Evolutionary conservation across 2,113 vertebrate species (phyloP).

Genomic region (Otocyon megalotis): DNA sequence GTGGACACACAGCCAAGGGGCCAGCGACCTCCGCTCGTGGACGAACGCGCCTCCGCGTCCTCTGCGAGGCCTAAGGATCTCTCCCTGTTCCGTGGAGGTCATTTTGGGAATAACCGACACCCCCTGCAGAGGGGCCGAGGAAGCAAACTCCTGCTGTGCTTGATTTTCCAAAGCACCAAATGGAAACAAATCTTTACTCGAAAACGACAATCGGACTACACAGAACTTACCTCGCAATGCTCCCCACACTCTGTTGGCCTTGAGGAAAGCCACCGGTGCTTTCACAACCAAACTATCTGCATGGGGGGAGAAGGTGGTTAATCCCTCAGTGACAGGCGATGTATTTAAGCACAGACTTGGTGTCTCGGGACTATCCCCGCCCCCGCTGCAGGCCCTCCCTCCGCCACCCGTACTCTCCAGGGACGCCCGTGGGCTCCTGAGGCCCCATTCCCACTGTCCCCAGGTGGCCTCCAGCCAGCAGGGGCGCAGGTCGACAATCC

Average conservation of each 20-base stretch:
- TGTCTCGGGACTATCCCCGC: not conserved
- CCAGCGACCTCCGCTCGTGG: too few species aligned
- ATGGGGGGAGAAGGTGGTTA: slow-evolving; percentile 40
- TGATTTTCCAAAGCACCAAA: not conserved
- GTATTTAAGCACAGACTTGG: not conserved
- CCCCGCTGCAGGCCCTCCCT: too few species aligned
- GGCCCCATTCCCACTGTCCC: too few species aligned
- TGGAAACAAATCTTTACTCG: not conserved
- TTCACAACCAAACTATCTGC: slow-evolving; percentile 92
- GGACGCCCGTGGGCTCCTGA: too few species aligned
- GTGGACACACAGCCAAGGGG: too few species aligned
- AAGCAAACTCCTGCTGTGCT: not conserved
- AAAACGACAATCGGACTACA: not conserved
- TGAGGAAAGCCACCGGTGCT: slow-evolving; percentile 89
- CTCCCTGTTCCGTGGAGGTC: not conserved
- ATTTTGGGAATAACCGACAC: not conserved
- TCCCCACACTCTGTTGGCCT: slow-evolving; percentile 95
- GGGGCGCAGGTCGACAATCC: too few species aligned
- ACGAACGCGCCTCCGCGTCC: too few species aligned
- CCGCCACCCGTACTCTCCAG: too few species aligned
- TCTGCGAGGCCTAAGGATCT: too few species aligned
- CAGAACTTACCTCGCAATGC: slow-evolving; percentile 92
- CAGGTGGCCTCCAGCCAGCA: too few species aligned
- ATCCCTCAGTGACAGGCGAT: not conserved
- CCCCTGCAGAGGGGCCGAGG: not conserved